A percentile compares a stretch with the other conserved stretches of the same genome.
phyloP scores from a whole-genome alignment of 2,888 invertebrate species.

The Hydropsyche betteni region DNA sequence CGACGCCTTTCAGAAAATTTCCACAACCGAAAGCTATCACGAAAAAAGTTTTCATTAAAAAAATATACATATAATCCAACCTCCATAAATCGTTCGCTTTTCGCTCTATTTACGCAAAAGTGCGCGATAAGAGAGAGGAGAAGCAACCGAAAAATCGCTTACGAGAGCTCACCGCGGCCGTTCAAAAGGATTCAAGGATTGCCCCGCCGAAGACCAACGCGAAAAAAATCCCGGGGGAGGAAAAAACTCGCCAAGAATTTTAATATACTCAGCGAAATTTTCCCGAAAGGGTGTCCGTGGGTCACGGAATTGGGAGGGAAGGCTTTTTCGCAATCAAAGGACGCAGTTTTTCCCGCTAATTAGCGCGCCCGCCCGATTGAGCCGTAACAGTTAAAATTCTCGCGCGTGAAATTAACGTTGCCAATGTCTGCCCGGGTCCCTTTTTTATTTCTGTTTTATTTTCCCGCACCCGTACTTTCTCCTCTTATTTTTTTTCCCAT shows the following conservation, averaged over 20 bases:
- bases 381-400: constrained; percentile 50
- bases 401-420: constrained; percentile 48
- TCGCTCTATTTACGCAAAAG: constrained; percentile 20
- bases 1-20: too few relatives aligned
- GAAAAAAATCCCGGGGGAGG: background rate
- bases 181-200: constrained; percentile 17
- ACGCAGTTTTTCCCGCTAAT: constrained; percentile 17
- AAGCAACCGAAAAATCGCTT: constrained; percentile 19
- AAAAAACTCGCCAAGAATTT: constrained; percentile 21
- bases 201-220: background rate
- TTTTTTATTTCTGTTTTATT: constrained; percentile 30
- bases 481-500: constrained; percentile 16
- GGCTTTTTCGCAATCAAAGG: constrained; percentile 20
- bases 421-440: background rate
- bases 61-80: too few relatives aligned
- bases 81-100: constrained; percentile 28
- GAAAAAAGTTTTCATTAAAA: too few relatives aligned
- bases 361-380: constrained; percentile 44
- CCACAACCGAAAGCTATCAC: too few relatives aligned
- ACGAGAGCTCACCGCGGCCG: background rate
- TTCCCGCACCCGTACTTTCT: too few relatives aligned
- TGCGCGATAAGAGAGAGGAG: constrained; percentile 21
- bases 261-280: constrained; percentile 29
- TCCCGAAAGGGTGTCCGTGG: constrained; percentile 4
- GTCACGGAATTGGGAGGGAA: background rate